Conservation (phyloP, 2,797 vertebrate species). For the Chelon labrosus region DNA sequence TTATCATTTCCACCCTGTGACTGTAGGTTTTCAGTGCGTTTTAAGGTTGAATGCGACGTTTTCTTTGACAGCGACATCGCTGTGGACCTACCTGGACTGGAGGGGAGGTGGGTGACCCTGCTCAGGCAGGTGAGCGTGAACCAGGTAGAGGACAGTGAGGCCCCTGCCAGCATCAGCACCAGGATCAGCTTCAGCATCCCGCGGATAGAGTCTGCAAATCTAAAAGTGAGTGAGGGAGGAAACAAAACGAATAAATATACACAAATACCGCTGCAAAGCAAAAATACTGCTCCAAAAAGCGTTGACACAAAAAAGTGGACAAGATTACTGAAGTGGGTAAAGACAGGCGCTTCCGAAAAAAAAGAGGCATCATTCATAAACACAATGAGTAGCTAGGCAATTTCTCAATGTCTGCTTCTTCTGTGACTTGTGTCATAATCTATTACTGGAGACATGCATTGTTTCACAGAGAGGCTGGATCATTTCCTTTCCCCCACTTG, state of each 20-base stretch:
- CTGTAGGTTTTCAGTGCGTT: background rate
- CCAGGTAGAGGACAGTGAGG: constrained; percentile 95
- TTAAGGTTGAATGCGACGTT: background rate
- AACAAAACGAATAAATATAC: background rate
- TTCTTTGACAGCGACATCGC: constrained; percentile 25
- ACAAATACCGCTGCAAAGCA: background rate
- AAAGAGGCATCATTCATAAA: constrained; percentile 34
- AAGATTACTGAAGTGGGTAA: constrained; percentile 20
- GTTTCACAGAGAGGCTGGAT: constrained; percentile 41
- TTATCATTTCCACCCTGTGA: background rate
- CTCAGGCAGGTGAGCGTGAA: constrained; percentile 96
- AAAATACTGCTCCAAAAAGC: background rate
- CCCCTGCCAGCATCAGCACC: constrained; percentile 95
- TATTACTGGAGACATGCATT: constrained; percentile 52
- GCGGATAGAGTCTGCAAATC: constrained; percentile 98
- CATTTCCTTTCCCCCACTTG: constrained; percentile 52
- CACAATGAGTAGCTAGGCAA: constrained; percentile 14
- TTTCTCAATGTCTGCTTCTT: constrained; percentile 44
- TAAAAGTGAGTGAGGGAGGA: constrained; percentile 56
- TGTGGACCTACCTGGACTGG: constrained; percentile 90
- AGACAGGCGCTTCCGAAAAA: constrained; percentile 17
- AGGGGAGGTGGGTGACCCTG: constrained; percentile 93
- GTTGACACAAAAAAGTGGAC: constrained; percentile 12
- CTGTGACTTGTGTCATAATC: constrained; percentile 60
- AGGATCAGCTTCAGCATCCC: constrained; percentile 98